Evolutionary conservation across 2,797 vertebrate species (phyloP).

Genomic region (Danio choprae): DNA sequence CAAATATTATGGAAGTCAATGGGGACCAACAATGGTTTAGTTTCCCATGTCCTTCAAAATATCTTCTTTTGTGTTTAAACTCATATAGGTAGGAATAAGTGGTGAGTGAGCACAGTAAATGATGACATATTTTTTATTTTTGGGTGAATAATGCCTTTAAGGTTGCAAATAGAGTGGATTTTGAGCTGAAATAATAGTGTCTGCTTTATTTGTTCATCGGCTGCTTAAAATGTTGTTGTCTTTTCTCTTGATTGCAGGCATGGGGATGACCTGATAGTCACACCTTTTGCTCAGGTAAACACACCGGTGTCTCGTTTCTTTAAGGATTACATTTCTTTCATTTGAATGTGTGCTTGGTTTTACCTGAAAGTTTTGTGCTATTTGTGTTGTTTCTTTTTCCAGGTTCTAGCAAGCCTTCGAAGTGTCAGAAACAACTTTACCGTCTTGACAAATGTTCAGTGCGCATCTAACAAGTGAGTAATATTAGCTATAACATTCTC

Average conservation of each 20-base stretch:
- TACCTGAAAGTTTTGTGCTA: background rate
- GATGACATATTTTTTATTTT: no score
- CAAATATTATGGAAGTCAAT: no score
- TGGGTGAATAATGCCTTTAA: background rate
- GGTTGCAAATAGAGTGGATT: background rate
- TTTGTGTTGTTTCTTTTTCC: constrained; percentile 46
- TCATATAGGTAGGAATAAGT: no score
- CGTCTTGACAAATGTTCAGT: constrained; percentile 93
- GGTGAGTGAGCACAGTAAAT: no score
- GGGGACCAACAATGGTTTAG: no score
- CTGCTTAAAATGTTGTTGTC: background rate
- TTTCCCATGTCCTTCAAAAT: no score
- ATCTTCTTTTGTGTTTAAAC: no score
- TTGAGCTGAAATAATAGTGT: background rate
- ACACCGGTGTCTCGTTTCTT: constrained; percentile 30
- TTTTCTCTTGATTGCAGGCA: constrained; percentile 79
- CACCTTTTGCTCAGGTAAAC: constrained; percentile 96
- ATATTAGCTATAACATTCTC: background rate
- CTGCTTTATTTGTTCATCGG: background rate
- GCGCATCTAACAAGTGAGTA: constrained; percentile 93
- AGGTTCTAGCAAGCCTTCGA: constrained; percentile 96
- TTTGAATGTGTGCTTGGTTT: constrained; percentile 1
- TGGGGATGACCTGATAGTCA: constrained; percentile 98
- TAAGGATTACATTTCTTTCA: constrained; percentile 27
- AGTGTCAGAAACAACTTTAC: constrained; percentile 98